Conservation (phyloP, 2,113 vertebrate species). For the Calidris pygmaea region DNA sequence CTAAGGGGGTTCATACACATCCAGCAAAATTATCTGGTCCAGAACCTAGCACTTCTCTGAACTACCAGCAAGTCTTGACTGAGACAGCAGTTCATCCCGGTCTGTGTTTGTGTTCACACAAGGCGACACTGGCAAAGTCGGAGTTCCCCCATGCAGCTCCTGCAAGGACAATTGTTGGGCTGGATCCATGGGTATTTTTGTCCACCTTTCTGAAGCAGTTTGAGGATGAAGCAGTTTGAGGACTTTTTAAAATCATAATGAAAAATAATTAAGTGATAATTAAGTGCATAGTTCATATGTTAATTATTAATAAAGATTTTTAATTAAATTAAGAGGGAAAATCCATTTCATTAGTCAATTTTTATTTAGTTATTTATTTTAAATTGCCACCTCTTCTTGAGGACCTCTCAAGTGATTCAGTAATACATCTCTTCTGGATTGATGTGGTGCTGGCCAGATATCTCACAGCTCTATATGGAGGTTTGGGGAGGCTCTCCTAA, state of each 20-base stretch:
- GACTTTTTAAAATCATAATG: not conserved
- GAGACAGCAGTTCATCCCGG: not conserved
- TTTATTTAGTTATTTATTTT: not conserved
- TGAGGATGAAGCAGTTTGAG: not conserved
- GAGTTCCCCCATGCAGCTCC: not conserved
- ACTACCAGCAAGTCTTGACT: not conserved
- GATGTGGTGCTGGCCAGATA: no score
- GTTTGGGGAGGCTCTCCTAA: accelerated
- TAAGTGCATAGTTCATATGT: not conserved
- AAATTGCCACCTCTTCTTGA: not conserved
- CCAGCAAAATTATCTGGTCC: not conserved
- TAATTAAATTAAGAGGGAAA: not conserved
- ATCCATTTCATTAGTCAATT: not conserved
- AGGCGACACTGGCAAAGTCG: not conserved
- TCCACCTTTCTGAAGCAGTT: not conserved
- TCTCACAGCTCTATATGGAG: not conserved
- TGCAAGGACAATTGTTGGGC: not conserved
- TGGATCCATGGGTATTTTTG: accelerated
- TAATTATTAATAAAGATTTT: not conserved
- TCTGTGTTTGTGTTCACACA: not conserved
- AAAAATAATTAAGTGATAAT: not conserved
- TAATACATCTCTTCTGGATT: not conserved
- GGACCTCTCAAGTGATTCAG: not conserved
- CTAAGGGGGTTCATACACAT: not conserved
- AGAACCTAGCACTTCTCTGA: not conserved